Conservation (phyloP, 2,888 invertebrate species). For the Cryptus armator region DNA sequence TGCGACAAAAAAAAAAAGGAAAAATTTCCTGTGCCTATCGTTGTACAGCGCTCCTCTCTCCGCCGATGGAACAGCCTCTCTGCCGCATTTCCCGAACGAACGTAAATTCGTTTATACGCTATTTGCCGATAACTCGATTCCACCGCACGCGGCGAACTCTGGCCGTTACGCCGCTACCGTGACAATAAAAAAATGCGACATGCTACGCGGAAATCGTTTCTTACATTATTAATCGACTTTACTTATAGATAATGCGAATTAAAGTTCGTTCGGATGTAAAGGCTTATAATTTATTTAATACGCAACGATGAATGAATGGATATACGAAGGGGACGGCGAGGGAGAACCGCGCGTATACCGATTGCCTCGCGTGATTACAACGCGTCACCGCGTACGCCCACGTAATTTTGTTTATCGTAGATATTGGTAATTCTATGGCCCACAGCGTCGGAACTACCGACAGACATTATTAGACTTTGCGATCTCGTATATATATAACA, state of each 20-base stretch:
- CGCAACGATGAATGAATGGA: not conserved
- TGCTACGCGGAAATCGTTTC: conserved; percentile 13
- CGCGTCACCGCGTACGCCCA: conserved; percentile 36
- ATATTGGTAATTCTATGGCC: conserved; percentile 29
- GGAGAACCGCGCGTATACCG: conserved; percentile 5
- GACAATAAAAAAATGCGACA: not conserved
- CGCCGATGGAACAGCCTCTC: not conserved
- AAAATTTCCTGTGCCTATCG: conserved; percentile 34
- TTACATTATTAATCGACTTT: not conserved
- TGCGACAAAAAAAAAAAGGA: not conserved
- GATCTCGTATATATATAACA: not conserved
- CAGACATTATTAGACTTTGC: not conserved
- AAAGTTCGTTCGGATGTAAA: not conserved
- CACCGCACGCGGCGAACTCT: no score
- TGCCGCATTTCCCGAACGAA: not conserved
- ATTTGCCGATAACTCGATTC: conserved; percentile 49
- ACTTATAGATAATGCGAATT: conserved; percentile 4
- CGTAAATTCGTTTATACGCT: conserved; percentile 45
- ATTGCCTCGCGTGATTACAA: conserved; percentile 11
- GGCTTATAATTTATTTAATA: conserved; percentile 25
- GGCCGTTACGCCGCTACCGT: not conserved
- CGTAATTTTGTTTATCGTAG: conserved; percentile 41
- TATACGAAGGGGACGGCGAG: not conserved
- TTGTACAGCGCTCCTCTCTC: conserved; percentile 32
- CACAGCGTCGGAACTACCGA: not conserved